These are phyloP conservation scores for Melopsittacus undulatus DNA, from an alignment of 2,797 vertebrate genomes.

Conservation along the genomic window DNA sequence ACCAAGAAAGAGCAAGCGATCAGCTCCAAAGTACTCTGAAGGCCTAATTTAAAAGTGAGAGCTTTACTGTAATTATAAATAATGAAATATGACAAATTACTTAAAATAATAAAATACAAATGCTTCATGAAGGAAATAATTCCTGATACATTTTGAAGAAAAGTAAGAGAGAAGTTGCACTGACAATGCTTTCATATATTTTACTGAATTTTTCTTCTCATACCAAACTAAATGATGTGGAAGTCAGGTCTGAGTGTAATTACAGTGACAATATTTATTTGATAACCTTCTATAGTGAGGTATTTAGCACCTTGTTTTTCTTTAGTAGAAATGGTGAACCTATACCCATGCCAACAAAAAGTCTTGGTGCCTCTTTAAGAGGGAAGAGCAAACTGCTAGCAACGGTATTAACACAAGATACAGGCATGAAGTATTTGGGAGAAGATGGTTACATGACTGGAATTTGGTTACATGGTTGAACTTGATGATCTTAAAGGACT, in stretches of 20 bases:
- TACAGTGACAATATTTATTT: background rate
- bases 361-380: background rate
- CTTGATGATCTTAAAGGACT: background rate
- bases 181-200: background rate
- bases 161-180: background rate
- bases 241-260: background rate
- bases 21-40: background rate
- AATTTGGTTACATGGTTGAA: background rate
- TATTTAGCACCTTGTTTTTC: background rate
- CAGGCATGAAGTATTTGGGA: background rate
- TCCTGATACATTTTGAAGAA: background rate
- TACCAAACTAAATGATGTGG: background rate
- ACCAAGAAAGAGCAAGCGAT: background rate
- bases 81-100: background rate
- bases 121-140: background rate
- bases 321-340: background rate
- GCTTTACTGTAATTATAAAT: background rate
- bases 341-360: background rate
- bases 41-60: background rate
- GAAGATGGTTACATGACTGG: background rate
- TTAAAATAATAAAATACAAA: background rate
- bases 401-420: background rate
- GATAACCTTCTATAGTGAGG: background rate
- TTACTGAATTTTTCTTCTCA: background rate
- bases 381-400: background rate